phyloP scores from a whole-genome alignment of 2,888 invertebrate genomes.

The Abrostola tripartita region DNA sequence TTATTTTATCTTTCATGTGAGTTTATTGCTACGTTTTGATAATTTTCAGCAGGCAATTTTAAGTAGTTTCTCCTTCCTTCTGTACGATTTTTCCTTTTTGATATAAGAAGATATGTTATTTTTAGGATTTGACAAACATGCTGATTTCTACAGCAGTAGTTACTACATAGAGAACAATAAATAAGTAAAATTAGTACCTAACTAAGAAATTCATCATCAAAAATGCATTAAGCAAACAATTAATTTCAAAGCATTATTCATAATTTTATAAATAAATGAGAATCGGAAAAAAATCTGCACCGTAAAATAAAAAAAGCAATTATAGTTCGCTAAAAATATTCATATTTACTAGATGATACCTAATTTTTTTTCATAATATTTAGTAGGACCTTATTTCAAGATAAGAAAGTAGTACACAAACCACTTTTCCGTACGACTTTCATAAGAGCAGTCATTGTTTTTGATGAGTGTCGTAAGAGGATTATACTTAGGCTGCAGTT shows the following conservation, averaged over 20 bases:
- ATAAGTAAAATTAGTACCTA: too few species aligned
- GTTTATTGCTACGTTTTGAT: constrained; percentile 15
- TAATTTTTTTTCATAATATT: too few species aligned
- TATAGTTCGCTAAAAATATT: too few species aligned
- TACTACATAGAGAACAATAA: too few species aligned
- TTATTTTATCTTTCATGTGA: constrained; percentile 28
- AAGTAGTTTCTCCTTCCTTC: constrained; percentile 14
- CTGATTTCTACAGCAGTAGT: neutral
- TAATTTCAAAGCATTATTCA: too few species aligned
- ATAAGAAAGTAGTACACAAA: constrained; percentile 23
- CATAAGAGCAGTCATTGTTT: constrained; percentile 31
- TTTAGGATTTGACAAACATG: neutral
- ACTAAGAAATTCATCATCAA: too few species aligned
- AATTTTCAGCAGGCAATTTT: constrained; percentile 25
- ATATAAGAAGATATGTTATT: neutral
- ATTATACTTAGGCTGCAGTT: constrained; percentile 25
- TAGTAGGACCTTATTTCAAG: too few species aligned
- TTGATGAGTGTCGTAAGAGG: constrained; percentile 41
- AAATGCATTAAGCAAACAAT: too few species aligned
- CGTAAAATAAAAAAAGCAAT: too few species aligned
- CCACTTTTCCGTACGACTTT: constrained; percentile 19
- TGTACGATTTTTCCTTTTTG: constrained; percentile 4
- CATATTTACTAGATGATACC: too few species aligned
- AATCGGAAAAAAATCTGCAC: too few species aligned
- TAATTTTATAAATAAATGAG: too few species aligned